Evolutionary conservation across 64 coral and sea anemone genomes (phyloP).

Genomic region (Stichodactyla helianthus): DNA sequence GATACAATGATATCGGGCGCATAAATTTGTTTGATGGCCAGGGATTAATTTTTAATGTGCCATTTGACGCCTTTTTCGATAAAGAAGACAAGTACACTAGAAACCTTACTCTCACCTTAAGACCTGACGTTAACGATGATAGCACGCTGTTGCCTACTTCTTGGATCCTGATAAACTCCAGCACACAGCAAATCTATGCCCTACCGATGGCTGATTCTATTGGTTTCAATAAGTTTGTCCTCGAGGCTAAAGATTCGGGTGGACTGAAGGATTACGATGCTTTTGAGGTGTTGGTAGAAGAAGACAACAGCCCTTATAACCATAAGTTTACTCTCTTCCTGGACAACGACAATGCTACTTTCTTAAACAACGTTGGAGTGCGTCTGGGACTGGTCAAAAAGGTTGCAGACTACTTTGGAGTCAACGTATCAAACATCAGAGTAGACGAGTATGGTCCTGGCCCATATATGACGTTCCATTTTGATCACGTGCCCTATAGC

Average conservation of each 20-base stretch:
- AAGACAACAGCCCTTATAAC: conserved; percentile 50
- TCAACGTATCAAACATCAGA: conserved; percentile 73
- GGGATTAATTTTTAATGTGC: conserved; percentile 52
- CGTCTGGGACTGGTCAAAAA: conserved; percentile 63
- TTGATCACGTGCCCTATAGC: conserved; percentile 63
- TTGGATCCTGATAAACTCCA: conserved; percentile 88
- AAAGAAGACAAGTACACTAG: conserved; percentile 64
- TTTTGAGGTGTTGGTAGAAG: conserved; percentile 54
- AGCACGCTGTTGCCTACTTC: conserved; percentile 50
- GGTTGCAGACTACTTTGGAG: conserved; percentile 59
- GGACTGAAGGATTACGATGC: conserved; percentile 49
- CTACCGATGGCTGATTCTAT: conserved; percentile 46
- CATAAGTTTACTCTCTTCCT: conserved; percentile 75
- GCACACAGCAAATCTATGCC: conserved; percentile 72
- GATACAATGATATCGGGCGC: conserved; percentile 61
- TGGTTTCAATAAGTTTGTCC: conserved; percentile 57
- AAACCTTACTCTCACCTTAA: conserved; percentile 52
- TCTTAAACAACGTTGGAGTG: conserved; percentile 56
- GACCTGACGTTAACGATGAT: conserved; percentile 28
- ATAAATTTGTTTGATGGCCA: conserved; percentile 58
- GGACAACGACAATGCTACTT: conserved; percentile 58
- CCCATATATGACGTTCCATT: conserved; percentile 60
- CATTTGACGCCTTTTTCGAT: conserved; percentile 57
- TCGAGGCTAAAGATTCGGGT: conserved; percentile 57
- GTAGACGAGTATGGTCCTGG: conserved; percentile 56